Conservation (phyloP, 1,140 invertebrate genomes). For the Diprion similis region DNA sequence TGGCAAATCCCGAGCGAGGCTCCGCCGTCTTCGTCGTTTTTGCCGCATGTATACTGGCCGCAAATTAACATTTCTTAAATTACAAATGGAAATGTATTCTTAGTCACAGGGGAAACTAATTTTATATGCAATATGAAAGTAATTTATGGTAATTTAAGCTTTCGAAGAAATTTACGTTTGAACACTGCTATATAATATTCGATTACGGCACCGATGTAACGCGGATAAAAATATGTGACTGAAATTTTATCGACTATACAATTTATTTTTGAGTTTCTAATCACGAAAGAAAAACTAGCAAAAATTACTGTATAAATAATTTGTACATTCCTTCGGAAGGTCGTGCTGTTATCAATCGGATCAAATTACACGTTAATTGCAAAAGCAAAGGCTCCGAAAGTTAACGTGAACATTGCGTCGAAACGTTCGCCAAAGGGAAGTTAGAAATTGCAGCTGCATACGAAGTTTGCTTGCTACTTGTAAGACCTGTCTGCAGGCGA, state of each 20-base stretch:
- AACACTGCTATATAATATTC: too few species aligned
- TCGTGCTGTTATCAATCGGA: not conserved
- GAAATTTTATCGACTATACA: too few species aligned
- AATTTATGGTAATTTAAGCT: constrained; percentile 2
- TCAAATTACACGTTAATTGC: not conserved
- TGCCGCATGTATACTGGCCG: not conserved
- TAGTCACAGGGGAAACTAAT: not conserved
- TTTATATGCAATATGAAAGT: constrained; percentile 8
- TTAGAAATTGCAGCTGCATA: not conserved
- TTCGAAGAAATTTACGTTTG: not conserved
- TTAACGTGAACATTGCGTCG: not conserved
- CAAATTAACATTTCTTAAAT: constrained; percentile 16
- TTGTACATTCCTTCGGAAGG: too few species aligned
- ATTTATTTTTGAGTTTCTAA: too few species aligned
- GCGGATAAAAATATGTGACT: not conserved
- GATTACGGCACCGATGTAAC: not conserved
- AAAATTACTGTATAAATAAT: too few species aligned
- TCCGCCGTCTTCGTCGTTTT: too few species aligned
- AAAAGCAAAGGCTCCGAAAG: too few species aligned
- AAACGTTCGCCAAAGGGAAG: not conserved
- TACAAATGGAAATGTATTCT: constrained; percentile 10
- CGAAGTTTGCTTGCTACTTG: not conserved
- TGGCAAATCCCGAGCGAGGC: too few species aligned
- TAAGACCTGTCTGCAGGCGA: not conserved
- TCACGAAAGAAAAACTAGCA: too few species aligned